A percentile compares a stretch with the other conserved stretches of the same genome.
These are phyloP conservation scores for pig (Sus scrofa) DNA, from an alignment of 2,113 vertebrate species.

Conservation along the genomic window DNA sequence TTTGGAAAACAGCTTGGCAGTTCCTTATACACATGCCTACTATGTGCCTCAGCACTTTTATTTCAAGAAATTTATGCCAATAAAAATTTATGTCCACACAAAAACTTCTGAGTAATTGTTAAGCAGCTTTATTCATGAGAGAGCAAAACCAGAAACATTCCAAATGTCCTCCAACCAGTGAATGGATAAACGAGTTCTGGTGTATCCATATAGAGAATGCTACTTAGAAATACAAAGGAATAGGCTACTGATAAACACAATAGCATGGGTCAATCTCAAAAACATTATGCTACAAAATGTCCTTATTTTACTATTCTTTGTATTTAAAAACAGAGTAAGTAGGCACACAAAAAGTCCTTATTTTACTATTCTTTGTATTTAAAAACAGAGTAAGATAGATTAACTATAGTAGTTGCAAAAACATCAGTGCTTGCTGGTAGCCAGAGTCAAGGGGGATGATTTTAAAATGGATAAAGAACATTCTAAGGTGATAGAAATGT, in stretches of 20 bases:
- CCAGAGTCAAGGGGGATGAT: background rate
- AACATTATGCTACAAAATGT: background rate
- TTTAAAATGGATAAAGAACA: background rate
- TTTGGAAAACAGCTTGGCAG: background rate
- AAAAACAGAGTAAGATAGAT: background rate
- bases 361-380: background rate
- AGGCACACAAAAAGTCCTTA: background rate
- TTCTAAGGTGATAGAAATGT: background rate
- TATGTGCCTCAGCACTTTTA: background rate
- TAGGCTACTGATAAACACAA: background rate
- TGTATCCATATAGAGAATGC: background rate
- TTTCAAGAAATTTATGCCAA: background rate
- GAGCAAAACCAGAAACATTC: background rate
- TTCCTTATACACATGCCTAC: background rate
- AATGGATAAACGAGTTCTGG: background rate
- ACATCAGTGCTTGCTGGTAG: background rate
- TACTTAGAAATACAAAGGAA: background rate
- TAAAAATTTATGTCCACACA: background rate
- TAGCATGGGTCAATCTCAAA: background rate
- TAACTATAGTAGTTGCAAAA: background rate
- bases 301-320: background rate
- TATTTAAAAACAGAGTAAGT: no score
- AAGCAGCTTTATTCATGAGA: background rate
- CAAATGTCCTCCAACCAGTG: background rate
- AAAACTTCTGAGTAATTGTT: background rate